phyloP scores from a whole-genome alignment of 2,113 vertebrate species.

The Mormoops blainvillei region DNA sequence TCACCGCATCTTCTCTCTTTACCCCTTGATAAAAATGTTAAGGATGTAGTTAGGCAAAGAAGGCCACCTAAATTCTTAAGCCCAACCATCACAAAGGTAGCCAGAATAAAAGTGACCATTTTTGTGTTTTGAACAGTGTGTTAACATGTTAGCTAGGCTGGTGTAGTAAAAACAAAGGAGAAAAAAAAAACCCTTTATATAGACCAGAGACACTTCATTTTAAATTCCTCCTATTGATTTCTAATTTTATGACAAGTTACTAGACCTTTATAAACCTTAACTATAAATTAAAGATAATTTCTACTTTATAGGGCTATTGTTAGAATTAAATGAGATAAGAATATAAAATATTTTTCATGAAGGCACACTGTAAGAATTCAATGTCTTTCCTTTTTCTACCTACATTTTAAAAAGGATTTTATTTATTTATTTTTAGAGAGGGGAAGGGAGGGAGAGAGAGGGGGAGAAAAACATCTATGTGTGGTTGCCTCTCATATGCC shows the following conservation, averaged over 20 bases:
- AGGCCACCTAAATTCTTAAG: not conserved
- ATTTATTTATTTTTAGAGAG: no score
- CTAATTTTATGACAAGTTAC: not conserved
- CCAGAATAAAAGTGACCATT: not conserved
- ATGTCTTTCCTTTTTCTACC: not conserved
- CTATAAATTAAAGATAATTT: not conserved
- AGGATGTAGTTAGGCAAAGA: not conserved
- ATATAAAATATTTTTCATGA: not conserved
- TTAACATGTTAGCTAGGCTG: not conserved
- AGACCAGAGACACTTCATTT: not conserved
- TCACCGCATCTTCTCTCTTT: not conserved
- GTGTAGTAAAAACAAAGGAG: not conserved
- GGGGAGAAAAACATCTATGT: no score
- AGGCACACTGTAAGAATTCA: not conserved
- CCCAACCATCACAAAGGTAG: not conserved
- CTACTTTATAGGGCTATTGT: not conserved
- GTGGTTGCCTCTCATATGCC: no score
- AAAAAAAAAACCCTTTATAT: not conserved
- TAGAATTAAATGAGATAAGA: not conserved
- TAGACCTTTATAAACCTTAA: not conserved
- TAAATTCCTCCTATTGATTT: not conserved
- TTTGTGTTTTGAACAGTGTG: not conserved
- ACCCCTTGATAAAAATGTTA: not conserved
- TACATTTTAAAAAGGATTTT: no score
- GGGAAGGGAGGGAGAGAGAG: no score